Conservation (phyloP, 1,140 invertebrate species). For the Solenopsis fugax region DNA sequence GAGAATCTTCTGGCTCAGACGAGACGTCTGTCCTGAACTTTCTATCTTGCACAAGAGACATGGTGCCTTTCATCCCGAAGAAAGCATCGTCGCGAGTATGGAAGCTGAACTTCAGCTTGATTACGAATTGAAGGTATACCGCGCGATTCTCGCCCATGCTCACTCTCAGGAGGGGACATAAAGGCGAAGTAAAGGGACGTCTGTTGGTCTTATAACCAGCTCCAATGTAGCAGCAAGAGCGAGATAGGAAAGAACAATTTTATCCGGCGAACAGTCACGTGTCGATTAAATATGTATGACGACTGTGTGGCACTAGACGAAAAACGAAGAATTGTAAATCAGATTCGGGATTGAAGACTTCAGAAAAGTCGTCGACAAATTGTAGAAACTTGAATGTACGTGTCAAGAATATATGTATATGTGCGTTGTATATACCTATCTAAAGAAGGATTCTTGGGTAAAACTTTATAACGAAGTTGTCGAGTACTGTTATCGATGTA, state of each 20-base stretch:
- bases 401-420: background rate
- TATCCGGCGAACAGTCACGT: constrained; percentile 57
- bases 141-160: constrained; percentile 23
- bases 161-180: background rate
- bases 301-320: constrained; percentile 46
- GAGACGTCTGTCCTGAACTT: constrained; percentile 41
- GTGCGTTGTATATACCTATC: background rate
- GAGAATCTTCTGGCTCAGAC: constrained; percentile 32
- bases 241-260: constrained; percentile 46
- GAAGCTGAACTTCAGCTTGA: constrained; percentile 73
- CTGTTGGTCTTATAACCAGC: constrained; percentile 34
- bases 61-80: constrained; percentile 27
- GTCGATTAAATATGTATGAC: constrained; percentile 76
- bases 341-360: constrained; percentile 44
- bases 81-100: constrained; percentile 31
- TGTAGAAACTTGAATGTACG: constrained; percentile 5
- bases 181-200: constrained; percentile 20
- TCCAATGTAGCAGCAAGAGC: background rate
- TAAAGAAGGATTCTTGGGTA: constrained; percentile 51
- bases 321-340: constrained; percentile 73
- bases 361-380: constrained; percentile 35
- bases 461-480: constrained; percentile 68
- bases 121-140: constrained; percentile 76
- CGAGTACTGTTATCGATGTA: constrained; percentile 60
- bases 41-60: constrained; percentile 55